A percentile compares a stretch with the other conserved stretches of the same genome.
These are phyloP conservation scores for Adela reaumurella DNA, from an alignment of 2,888 invertebrate genomes.

Conservation along the genomic window DNA sequence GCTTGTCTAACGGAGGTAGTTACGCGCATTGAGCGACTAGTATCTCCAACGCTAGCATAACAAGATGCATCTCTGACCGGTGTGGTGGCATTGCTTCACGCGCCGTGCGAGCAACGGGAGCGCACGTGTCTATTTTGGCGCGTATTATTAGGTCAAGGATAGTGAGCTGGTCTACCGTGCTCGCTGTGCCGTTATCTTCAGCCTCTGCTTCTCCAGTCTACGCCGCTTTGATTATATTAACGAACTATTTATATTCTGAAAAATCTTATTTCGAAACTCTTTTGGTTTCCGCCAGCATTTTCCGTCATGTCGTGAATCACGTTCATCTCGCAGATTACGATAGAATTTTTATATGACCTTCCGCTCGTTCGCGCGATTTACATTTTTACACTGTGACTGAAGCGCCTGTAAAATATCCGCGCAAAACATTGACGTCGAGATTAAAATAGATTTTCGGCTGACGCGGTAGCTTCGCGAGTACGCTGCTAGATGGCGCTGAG, in stretches of 20 bases:
- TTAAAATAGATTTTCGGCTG: not conserved
- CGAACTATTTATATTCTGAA: no score
- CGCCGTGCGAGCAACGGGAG: constrained; percentile 34
- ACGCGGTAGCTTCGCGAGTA: not conserved
- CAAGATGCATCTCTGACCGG: not conserved
- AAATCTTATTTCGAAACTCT: no score
- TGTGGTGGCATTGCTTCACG: constrained; percentile 9
- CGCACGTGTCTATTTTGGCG: constrained; percentile 46
- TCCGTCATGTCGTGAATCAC: no score
- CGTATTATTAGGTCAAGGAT: constrained; percentile 49
- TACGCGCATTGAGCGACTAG: constrained; percentile 6
- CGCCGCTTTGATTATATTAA: no score
- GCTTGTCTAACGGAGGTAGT: constrained; percentile 1
- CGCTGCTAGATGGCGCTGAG: not conserved
- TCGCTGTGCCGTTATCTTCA: no score
- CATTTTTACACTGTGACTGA: not conserved
- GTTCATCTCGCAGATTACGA: not conserved
- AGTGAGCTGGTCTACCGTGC: not conserved
- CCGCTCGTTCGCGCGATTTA: not conserved
- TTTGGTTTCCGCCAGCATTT: no score
- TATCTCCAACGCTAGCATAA: not conserved
- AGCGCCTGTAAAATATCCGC: not conserved
- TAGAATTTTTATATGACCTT: not conserved
- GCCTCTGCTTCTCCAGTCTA: no score
- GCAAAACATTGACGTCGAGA: not conserved